Evolutionary conservation across 2,888 invertebrate genomes (phyloP).

Genomic region (Dione vanillae): DNA sequence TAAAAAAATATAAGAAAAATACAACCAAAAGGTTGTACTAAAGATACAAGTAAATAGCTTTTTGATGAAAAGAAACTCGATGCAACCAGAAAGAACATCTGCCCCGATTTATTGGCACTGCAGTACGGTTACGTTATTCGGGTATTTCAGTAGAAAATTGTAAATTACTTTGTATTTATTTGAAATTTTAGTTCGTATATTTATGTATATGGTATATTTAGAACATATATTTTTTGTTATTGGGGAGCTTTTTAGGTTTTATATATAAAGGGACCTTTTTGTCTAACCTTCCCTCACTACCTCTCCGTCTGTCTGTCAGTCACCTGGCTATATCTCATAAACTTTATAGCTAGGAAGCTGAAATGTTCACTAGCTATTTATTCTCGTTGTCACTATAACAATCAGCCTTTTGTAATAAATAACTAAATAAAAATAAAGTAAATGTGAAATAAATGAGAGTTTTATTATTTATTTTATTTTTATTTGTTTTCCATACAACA

Average conservation of each 20-base stretch:
- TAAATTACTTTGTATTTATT: background rate
- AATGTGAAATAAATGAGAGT: no score
- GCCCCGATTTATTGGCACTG: conserved; percentile 25
- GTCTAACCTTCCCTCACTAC: no score
- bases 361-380: no score
- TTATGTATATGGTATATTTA: background rate
- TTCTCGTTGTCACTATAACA: no score
- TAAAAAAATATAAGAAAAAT: background rate
- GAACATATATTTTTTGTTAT: background rate
- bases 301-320: no score
- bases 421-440: no score
- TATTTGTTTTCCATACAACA: no score
- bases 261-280: no score
- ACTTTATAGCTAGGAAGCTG: no score
- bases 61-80: conserved; percentile 33
- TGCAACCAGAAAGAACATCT: conserved; percentile 27
- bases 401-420: no score
- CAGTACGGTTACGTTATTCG: conserved; percentile 5
- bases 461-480: no score
- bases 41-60: conserved; percentile 21
- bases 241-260: background rate
- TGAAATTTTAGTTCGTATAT: background rate
- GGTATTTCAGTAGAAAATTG: background rate
- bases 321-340: no score
- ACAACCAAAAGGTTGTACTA: conserved; percentile 7